Evolutionary conservation across 1,140 invertebrate genomes (phyloP).

Genomic region (Hormaphis cornu): DNA sequence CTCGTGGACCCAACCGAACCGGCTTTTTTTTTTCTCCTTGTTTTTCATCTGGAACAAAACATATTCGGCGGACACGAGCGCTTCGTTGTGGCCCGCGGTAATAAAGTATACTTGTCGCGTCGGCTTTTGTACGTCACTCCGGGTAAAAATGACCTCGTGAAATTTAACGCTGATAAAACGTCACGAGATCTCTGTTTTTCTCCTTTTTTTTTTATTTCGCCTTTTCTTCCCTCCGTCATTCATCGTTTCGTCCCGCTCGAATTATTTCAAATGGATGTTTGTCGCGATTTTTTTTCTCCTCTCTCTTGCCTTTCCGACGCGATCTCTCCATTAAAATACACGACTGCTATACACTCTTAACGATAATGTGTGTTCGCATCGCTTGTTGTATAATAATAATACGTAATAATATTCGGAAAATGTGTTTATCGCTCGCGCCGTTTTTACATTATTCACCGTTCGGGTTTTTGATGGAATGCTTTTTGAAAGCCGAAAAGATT

Average conservation of each 20-base stretch:
- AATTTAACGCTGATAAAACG: constrained; percentile 8
- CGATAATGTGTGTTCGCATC: background rate
- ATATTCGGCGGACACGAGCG: too few species aligned
- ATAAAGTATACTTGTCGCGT: background rate
- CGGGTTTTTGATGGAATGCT: background rate
- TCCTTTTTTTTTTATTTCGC: background rate
- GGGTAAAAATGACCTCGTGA: background rate
- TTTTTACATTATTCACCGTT: background rate
- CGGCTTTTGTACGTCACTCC: background rate
- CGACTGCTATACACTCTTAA: background rate
- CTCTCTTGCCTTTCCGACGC: background rate
- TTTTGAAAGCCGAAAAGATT: background rate
- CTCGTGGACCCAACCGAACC: too few species aligned
- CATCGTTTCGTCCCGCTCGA: background rate
- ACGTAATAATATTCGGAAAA: background rate
- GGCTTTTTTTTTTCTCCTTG: too few species aligned
- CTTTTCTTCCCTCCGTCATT: too few species aligned
- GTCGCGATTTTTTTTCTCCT: background rate
- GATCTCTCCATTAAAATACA: too few species aligned
- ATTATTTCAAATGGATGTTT: background rate
- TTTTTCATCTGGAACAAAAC: too few species aligned
- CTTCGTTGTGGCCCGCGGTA: too few species aligned
- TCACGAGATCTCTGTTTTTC: background rate
- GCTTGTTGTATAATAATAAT: too few species aligned
- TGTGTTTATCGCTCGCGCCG: background rate